A percentile compares a stretch with the other conserved stretches of the same genome.
These are phyloP conservation scores for Cantharis nigra DNA, from an alignment of 2,888 invertebrate species.

Conservation along the genomic window DNA sequence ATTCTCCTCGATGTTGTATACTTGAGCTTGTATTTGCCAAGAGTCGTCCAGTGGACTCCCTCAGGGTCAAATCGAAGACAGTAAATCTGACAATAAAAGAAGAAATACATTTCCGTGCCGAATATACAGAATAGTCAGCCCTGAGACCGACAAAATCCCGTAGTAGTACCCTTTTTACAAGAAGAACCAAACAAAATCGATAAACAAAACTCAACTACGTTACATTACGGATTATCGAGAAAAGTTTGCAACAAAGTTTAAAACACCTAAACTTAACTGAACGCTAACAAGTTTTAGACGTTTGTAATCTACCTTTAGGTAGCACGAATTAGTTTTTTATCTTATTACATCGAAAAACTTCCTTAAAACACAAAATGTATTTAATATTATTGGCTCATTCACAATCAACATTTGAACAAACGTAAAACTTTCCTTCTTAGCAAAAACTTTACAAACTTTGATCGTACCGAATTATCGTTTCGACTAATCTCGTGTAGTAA, in stretches of 20 bases:
- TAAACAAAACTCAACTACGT: slow-evolving; percentile 29
- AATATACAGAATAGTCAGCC: slow-evolving; percentile 36
- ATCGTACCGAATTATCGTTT: not conserved
- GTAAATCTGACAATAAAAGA: slow-evolving; percentile 43
- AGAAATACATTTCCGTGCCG: slow-evolving; percentile 42
- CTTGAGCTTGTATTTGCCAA: slow-evolving; percentile 35
- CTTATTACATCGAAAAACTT: slow-evolving; percentile 18
- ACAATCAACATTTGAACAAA: not conserved
- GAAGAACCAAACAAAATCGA: slow-evolving; percentile 25
- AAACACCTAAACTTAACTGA: slow-evolving; percentile 19
- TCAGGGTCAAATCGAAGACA: slow-evolving; percentile 37
- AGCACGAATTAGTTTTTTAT: slow-evolving; percentile 25
- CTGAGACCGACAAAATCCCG: slow-evolving; percentile 27
- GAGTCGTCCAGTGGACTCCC: slow-evolving; percentile 34
- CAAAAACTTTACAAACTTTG: not conserved
- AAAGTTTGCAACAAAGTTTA: slow-evolving; percentile 22
- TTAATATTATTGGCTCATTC: not conserved
- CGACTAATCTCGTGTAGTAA: not conserved
- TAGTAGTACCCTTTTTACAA: slow-evolving; percentile 23
- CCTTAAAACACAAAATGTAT: not conserved
- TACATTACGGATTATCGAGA: slow-evolving; percentile 26
- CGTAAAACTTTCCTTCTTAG: not conserved
- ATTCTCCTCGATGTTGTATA: slow-evolving; percentile 32
- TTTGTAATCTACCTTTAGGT: slow-evolving; percentile 22
- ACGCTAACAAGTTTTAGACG: slow-evolving; percentile 28